Conservation (phyloP, 2,888 invertebrate species). For the Tetropium fuscum region DNA sequence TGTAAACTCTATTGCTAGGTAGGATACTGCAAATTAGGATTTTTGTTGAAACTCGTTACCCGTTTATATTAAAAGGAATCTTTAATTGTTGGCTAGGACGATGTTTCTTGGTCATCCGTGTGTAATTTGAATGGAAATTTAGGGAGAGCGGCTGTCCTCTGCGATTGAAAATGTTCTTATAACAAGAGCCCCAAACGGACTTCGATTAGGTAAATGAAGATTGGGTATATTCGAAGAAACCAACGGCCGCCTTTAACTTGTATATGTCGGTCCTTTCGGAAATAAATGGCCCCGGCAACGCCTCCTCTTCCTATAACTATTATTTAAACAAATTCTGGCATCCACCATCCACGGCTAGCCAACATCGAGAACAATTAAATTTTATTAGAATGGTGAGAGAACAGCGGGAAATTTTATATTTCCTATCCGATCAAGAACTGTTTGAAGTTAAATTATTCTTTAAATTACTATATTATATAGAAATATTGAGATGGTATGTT, state of each 20-base stretch:
- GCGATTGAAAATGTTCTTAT: conserved; percentile 51
- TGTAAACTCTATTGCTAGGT: too few species aligned
- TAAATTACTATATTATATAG: too few species aligned
- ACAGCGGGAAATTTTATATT: too few species aligned
- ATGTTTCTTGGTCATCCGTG: conserved; percentile 41
- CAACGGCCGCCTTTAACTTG: conserved; percentile 63
- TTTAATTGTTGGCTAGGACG: too few species aligned
- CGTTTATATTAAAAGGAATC: too few species aligned
- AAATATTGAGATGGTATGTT: too few species aligned
- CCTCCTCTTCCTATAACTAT: conserved; percentile 35
- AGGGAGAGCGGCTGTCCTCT: conserved; percentile 49
- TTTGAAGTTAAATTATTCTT: too few species aligned
- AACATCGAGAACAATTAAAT: conserved; percentile 23
- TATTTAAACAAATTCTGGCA: conserved; percentile 45
- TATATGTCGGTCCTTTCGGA: conserved; percentile 58
- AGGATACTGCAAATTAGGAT: too few species aligned
- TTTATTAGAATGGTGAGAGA: too few species aligned
- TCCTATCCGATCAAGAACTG: too few species aligned
- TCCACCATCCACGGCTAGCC: conserved; percentile 42
- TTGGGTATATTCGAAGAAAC: conserved; percentile 56
- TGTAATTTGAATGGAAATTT: conserved; percentile 52
- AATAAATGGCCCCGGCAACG: conserved; percentile 57
- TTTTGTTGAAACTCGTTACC: too few species aligned
- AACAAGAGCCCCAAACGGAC: conserved; percentile 50
- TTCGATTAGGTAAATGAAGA: conserved; percentile 65